phyloP scores from a whole-genome alignment of 2,797 vertebrate species.

The Loriculus beryllinus region DNA sequence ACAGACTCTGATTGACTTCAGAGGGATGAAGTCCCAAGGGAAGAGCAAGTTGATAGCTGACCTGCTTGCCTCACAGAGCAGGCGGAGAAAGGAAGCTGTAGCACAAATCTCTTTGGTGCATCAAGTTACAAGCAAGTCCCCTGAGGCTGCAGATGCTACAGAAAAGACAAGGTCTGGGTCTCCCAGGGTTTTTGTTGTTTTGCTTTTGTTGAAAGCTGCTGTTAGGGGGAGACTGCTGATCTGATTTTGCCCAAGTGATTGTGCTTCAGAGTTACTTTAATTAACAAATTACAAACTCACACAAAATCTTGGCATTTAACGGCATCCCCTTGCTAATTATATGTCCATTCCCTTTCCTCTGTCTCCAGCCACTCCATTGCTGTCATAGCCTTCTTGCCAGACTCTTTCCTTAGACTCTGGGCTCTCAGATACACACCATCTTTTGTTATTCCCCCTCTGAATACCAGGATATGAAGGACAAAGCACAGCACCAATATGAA shows the following conservation, averaged over 20 bases:
- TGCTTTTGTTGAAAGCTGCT: conserved; percentile 6
- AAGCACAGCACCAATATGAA: neutral
- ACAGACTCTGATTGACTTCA: neutral
- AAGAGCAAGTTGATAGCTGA: neutral
- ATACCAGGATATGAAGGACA: neutral
- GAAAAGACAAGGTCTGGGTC: neutral
- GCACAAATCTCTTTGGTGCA: neutral
- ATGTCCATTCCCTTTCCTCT: neutral
- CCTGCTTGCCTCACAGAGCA: neutral
- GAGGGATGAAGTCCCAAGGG: neutral
- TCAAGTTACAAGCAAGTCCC: neutral
- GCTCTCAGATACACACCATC: neutral
- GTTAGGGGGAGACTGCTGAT: neutral
- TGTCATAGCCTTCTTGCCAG: neutral
- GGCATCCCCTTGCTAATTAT: neutral
- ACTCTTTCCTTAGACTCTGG: neutral
- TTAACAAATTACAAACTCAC: neutral
- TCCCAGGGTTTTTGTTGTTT: neutral
- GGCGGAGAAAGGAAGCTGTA: neutral
- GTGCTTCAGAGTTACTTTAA: neutral
- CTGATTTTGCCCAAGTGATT: neutral
- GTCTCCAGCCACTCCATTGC: neutral
- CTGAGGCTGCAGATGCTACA: neutral
- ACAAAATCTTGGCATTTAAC: neutral
- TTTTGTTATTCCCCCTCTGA: neutral